phyloP scores from a whole-genome alignment of 2,113 vertebrate genomes.

The Pteropus alecto region DNA sequence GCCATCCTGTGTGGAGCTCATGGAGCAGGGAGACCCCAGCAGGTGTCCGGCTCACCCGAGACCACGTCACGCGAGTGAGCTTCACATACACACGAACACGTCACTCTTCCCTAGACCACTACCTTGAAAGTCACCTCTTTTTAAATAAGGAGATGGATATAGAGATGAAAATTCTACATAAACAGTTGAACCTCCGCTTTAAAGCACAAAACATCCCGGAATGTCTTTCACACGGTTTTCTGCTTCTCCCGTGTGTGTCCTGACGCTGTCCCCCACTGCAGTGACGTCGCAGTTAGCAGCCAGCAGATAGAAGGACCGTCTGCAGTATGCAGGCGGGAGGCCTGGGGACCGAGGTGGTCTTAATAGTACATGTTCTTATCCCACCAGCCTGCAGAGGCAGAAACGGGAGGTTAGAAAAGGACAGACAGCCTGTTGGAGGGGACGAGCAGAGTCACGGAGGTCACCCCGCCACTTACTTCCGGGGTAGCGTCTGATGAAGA shows the following conservation, averaged over 20 bases:
- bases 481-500: slow-evolving; percentile 85
- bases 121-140: slow-evolving; percentile 42
- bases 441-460: background rate
- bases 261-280: slow-evolving; percentile 42
- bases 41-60: background rate
- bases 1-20: background rate
- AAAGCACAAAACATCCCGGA: slow-evolving; percentile 68
- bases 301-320: slow-evolving; percentile 2
- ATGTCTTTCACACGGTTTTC: slow-evolving; percentile 59
- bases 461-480: slow-evolving; percentile 82
- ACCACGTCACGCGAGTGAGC: slow-evolving; percentile 20
- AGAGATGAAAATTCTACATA: slow-evolving; percentile 64
- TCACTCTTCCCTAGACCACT: background rate
- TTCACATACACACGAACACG: slow-evolving; percentile 29
- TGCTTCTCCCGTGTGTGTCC: slow-evolving; percentile 7
- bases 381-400: slow-evolving; percentile 84
- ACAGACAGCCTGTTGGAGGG: background rate
- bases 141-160: slow-evolving; percentile 28
- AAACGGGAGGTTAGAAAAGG: background rate
- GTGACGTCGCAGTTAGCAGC: slow-evolving; percentile 54
- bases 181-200: slow-evolving; percentile 56
- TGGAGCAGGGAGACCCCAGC: background rate
- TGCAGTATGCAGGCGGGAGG: background rate
- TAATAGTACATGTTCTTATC: slow-evolving; percentile 89
- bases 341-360: background rate